phyloP scores from a whole-genome alignment of 2,797 vertebrate species.

The Lepilemur ruficaudatus region DNA sequence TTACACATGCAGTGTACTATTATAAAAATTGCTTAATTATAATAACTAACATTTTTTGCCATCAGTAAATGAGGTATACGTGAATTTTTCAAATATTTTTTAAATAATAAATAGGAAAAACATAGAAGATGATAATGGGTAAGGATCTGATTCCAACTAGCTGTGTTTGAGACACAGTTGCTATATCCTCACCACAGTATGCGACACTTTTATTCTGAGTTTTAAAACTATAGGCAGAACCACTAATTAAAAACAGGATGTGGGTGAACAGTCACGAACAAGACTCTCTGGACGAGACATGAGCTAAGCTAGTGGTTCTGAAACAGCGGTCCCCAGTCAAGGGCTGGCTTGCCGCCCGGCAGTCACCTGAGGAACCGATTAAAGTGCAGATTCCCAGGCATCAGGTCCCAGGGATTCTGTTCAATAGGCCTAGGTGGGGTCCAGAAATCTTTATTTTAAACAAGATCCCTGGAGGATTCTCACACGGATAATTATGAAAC shows the following conservation, averaged over 20 bases:
- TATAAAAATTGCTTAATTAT: neutral
- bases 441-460: neutral
- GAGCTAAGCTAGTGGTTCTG: constrained; percentile 37
- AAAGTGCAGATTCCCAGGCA: neutral
- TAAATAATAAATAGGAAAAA: neutral
- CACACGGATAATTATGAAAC: neutral
- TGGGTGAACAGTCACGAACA: constrained; percentile 62
- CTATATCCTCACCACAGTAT: neutral
- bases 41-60: neutral
- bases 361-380: neutral
- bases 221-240: neutral
- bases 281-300: neutral
- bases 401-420: neutral
- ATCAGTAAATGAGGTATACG: neutral
- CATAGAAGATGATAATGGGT: neutral
- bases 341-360: neutral
- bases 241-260: constrained; percentile 81
- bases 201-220: neutral
- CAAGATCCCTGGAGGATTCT: neutral
- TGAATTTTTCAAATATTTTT: neutral
- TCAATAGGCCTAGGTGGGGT: neutral
- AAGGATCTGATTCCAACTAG: neutral
- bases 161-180: neutral
- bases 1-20: neutral
- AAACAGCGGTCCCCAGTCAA: neutral